phyloP scores from a whole-genome alignment of 1,140 invertebrate genomes.

The Melanaphis sacchari region DNA sequence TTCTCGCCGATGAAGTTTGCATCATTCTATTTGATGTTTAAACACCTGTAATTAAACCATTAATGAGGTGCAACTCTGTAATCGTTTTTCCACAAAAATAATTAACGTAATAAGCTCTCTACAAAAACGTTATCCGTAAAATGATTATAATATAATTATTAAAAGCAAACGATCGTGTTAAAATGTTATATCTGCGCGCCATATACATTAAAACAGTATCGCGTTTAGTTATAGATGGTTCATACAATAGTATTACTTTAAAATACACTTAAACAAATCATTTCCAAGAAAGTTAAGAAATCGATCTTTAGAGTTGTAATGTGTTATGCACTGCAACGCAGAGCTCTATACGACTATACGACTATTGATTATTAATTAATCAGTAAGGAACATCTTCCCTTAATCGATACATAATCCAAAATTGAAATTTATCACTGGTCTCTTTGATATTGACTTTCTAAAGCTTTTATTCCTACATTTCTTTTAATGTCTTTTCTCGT shows the following conservation, averaged over 20 bases:
- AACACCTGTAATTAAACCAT: not conserved
- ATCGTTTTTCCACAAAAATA: not conserved
- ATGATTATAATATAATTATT: not conserved
- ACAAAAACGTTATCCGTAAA: not conserved
- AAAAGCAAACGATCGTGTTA: not conserved
- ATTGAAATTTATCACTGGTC: no score
- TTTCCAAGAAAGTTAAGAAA: not conserved
- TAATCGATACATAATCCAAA: not conserved
- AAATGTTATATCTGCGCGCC: not conserved
- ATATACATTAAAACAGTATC: not conserved
- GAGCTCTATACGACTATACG: not conserved
- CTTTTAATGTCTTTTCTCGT: not conserved
- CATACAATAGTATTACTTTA: not conserved
- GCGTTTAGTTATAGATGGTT: not conserved
- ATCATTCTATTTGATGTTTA: not conserved
- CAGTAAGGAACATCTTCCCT: not conserved
- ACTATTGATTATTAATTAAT: not conserved
- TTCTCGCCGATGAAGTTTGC: not conserved
- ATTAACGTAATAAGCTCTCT: not conserved
- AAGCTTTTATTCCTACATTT: not conserved
- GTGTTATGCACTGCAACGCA: not conserved
- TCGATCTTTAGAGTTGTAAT: not conserved
- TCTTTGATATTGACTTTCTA: not conserved
- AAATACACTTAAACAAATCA: not conserved
- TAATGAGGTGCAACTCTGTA: not conserved